A percentile compares a stretch with the other conserved stretches of the same genome.
Conservation (phyloP, 2,113 vertebrate species). For the Vulpes lagopus region DNA sequence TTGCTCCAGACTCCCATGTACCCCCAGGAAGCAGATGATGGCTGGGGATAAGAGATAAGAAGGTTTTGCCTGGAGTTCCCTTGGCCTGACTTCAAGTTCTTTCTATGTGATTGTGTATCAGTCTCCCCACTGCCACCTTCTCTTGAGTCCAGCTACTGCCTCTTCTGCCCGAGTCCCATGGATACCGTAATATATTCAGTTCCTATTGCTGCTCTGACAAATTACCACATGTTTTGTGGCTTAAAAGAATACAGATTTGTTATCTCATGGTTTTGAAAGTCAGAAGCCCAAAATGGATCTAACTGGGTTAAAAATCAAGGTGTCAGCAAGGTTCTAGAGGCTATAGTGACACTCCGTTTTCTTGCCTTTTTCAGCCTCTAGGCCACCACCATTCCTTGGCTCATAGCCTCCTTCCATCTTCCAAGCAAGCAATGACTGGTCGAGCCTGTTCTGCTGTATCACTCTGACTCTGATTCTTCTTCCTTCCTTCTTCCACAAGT, state of each 20-base stretch:
- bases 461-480: not conserved
- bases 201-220: not conserved
- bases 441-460: not conserved
- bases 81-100: not conserved
- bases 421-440: not conserved
- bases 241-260: not conserved
- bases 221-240: not conserved
- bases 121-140: not conserved
- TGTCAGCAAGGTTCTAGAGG: not conserved
- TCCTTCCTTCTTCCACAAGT: not conserved
- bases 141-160: not conserved
- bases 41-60: not conserved
- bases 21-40: not conserved
- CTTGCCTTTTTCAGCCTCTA: not conserved
- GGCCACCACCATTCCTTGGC: not conserved
- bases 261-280: not conserved
- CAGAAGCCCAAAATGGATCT: not conserved
- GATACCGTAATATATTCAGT: not conserved
- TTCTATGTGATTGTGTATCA: not conserved
- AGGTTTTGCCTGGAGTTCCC: not conserved
- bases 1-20: not conserved
- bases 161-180: not conserved
- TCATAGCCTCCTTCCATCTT: not conserved
- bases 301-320: not conserved
- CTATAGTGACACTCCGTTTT: not conserved